These are phyloP conservation scores for Drosophila miranda DNA, from an alignment of 1,140 invertebrate genomes.

Conservation along the genomic window DNA sequence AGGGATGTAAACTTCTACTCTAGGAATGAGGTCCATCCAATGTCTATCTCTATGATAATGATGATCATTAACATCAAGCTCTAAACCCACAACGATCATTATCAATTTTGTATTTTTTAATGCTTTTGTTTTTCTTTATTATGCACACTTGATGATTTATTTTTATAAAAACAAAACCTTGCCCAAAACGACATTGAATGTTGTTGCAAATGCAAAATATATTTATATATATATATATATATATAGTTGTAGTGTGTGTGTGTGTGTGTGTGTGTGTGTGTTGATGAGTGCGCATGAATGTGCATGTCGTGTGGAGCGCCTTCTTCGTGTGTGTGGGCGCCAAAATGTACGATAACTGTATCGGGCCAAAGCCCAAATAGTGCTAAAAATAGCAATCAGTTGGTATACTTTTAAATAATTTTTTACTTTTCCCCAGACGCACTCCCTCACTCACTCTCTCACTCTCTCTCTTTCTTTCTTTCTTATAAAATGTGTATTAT, in stretches of 20 bases:
- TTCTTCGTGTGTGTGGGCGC: conserved; percentile 54
- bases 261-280: conserved; percentile 15
- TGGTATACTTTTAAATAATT: conserved; percentile 27
- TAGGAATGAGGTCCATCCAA: too few relatives aligned
- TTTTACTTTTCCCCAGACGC: conserved; percentile 41
- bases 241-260: conserved; percentile 11
- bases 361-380: conserved; percentile 19
- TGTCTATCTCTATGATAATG: too few relatives aligned
- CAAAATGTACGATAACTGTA: conserved; percentile 57
- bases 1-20: too few relatives aligned
- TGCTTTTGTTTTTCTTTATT: conserved; percentile 6
- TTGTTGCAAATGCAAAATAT: conserved; percentile 29
- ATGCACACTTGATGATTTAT: conserved; percentile 11
- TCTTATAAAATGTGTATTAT: conserved; percentile 2
- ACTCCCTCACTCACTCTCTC: background rate
- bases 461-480: background rate
- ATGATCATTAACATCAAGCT: too few relatives aligned
- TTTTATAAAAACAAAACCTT: conserved; percentile 9
- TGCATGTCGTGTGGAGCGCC: conserved; percentile 9
- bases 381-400: conserved; percentile 49
- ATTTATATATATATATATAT: too few relatives aligned
- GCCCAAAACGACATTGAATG: conserved; percentile 33
- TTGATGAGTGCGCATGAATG: background rate
- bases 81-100: conserved; percentile 12
- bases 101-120: conserved; percentile 37